A percentile compares a stretch with the other conserved stretches of the same genome.
Conservation (phyloP, 2,797 vertebrate species). For the Malacoraja senta region DNA sequence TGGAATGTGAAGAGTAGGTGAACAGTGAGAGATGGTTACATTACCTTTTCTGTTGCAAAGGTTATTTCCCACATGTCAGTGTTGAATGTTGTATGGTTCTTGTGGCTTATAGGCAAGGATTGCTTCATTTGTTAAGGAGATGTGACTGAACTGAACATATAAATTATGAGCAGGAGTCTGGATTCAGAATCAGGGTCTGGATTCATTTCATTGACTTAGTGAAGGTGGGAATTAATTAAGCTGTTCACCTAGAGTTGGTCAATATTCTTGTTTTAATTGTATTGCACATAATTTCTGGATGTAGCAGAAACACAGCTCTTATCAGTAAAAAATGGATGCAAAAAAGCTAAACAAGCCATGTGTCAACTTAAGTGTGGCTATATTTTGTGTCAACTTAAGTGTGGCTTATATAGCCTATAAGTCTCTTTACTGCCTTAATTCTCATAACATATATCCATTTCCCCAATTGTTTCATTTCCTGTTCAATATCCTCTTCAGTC, state of each 20-base stretch:
- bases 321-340: background rate
- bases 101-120: no score
- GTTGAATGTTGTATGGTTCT: no score
- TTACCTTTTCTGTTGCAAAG: no score
- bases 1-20: no score
- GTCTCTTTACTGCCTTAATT: background rate
- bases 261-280: background rate
- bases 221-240: background rate
- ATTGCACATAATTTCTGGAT: background rate
- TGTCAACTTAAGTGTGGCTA: background rate
- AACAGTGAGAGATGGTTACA: no score
- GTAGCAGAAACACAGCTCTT: no score
- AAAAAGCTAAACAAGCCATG: background rate
- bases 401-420: background rate
- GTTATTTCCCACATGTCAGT: no score
- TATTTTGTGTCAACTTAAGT: background rate
- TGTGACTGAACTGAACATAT: no score
- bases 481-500: background rate
- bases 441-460: background rate
- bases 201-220: background rate
- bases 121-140: no score
- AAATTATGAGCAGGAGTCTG: no score
- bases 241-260: background rate
- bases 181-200: background rate
- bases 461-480: background rate